phyloP scores from a whole-genome alignment of 2,113 vertebrate genomes.

The Chaetodon auriga region DNA sequence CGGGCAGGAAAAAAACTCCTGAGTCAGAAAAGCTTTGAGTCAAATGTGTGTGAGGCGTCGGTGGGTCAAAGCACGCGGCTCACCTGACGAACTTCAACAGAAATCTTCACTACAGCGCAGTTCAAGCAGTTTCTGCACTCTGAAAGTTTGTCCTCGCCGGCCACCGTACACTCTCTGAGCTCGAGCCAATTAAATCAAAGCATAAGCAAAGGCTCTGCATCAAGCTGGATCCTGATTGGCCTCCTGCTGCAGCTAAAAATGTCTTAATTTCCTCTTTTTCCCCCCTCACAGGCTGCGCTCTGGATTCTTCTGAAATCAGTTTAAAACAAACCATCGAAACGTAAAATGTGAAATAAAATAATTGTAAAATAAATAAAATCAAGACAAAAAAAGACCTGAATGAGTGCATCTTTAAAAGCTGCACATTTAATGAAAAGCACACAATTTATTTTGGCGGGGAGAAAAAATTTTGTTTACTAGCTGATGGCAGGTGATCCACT shows the following conservation, averaged over 20 bases:
- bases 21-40: constrained; percentile 2
- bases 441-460: background rate
- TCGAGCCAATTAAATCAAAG: constrained; percentile 46
- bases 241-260: background rate
- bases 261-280: background rate
- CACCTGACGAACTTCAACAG: constrained; percentile 7
- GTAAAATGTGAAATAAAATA: background rate
- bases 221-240: constrained; percentile 46
- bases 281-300: background rate
- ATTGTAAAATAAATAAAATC: background rate
- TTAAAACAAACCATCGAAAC: background rate
- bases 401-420: background rate
- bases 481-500: background rate
- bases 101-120: background rate
- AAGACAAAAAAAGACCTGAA: background rate
- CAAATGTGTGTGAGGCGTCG: background rate
- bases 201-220: constrained; percentile 39
- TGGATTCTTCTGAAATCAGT: background rate
- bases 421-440: background rate
- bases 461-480: background rate
- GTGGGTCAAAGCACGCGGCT: background rate
- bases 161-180: constrained; percentile 31
- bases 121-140: background rate
- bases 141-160: constrained; percentile 20
- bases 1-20: background rate